A percentile compares a stretch with the other conserved stretches of the same genome.
Conservation (phyloP, 2,888 invertebrate species). For the Gortyna flavago region DNA sequence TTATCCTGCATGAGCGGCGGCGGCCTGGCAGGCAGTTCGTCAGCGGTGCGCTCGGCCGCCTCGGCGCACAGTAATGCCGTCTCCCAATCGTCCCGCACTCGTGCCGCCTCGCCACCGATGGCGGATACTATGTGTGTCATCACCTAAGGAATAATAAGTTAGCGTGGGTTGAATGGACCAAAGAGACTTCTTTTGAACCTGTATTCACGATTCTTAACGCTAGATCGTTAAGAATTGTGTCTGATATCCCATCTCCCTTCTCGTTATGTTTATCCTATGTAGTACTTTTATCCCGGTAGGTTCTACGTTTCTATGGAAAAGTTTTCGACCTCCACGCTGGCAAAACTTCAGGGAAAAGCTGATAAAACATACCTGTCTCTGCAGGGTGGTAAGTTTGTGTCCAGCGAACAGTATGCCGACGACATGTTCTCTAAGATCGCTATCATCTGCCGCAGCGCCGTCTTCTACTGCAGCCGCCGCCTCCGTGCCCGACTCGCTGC, state of each 20-base stretch:
- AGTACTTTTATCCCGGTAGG: not conserved
- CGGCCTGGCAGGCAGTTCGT: slow-evolving; percentile 73
- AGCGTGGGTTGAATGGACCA: not conserved
- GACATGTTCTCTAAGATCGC: slow-evolving; percentile 97
- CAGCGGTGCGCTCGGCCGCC: slow-evolving; percentile 70
- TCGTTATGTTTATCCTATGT: not conserved
- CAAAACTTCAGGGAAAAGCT: not conserved
- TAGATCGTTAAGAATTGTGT: not conserved
- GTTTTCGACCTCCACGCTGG: not conserved
- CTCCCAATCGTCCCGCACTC: slow-evolving; percentile 98
- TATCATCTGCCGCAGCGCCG: slow-evolving; percentile 82
- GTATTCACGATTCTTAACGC: not conserved
- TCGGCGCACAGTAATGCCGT: slow-evolving; percentile 81
- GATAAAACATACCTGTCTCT: slow-evolving; percentile 93
- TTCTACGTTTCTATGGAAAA: not conserved
- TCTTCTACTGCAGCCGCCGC: slow-evolving; percentile 76
- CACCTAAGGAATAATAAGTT: slow-evolving; percentile 84
- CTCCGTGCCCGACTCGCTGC: slow-evolving; percentile 90
- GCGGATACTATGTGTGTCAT: slow-evolving; percentile 97
- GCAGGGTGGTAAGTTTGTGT: slow-evolving; percentile 97
- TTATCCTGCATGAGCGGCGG: slow-evolving; percentile 91
- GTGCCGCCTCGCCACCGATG: slow-evolving; percentile 96
- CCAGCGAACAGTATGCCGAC: slow-evolving; percentile 98
- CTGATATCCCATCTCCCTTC: not conserved
- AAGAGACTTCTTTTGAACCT: not conserved